Evolutionary conservation across 2,797 vertebrate species (phyloP).

Genomic region (Sebastiscus tertius): DNA sequence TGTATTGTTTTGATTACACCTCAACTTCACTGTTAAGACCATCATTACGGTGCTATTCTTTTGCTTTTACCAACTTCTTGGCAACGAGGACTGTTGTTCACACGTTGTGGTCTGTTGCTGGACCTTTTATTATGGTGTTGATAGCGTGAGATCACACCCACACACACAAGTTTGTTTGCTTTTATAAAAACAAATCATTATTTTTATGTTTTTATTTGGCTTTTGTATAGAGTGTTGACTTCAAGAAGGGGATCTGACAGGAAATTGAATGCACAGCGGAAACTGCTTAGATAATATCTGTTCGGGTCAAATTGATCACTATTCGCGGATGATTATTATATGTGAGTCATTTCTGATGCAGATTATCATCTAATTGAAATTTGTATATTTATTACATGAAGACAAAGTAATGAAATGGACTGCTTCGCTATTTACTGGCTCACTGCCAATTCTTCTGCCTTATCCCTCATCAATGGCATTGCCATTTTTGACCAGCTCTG

Average conservation of each 20-base stretch:
- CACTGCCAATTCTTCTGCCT: too few species aligned
- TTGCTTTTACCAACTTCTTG: neutral
- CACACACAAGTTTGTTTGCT: neutral
- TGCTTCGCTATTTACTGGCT: too few species aligned
- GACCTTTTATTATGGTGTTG: neutral
- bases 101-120: neutral
- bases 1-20: slow-evolving; percentile 16
- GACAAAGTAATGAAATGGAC: too few species aligned
- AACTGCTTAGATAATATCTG: too few species aligned
- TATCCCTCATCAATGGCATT: too few species aligned
- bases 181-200: neutral
- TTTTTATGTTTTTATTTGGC: neutral
- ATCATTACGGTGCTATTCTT: neutral
- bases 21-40: slow-evolving; percentile 11
- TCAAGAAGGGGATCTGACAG: neutral
- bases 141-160: neutral
- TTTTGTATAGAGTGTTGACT: neutral
- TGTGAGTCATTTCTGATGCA: too few species aligned
- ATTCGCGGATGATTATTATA: too few species aligned
- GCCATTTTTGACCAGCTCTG: too few species aligned
- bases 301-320: too few species aligned
- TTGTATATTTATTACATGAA: too few species aligned
- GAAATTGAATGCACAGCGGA: neutral
- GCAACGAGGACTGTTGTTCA: neutral
- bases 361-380: too few species aligned